These are phyloP conservation scores for Morelia viridis DNA, from an alignment of 2,797 vertebrate genomes.

Conservation along the genomic window DNA sequence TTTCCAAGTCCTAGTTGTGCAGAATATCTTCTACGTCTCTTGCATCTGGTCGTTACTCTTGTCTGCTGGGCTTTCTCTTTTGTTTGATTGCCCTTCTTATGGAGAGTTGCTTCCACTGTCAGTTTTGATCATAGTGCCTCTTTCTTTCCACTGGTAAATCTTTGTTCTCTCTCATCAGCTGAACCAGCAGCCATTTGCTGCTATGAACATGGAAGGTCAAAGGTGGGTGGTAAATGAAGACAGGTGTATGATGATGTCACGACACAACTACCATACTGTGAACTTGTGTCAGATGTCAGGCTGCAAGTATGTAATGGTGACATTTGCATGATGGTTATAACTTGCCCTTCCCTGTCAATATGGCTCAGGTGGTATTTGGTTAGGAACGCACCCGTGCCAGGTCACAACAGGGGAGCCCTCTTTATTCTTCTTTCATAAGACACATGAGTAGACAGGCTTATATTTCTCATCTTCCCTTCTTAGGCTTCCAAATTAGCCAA, in stretches of 20 bases:
- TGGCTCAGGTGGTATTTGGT: not conserved
- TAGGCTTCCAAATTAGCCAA: not conserved
- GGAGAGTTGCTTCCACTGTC: not conserved
- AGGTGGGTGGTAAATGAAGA: not conserved
- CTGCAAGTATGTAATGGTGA: not conserved
- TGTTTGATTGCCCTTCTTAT: not conserved
- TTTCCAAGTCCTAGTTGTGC: not conserved
- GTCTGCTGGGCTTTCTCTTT: not conserved
- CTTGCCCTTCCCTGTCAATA: not conserved
- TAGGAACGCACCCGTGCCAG: not conserved
- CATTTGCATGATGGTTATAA: not conserved
- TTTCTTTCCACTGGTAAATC: not conserved
- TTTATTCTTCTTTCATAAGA: not conserved
- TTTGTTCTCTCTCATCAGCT: not conserved
- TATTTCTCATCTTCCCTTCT: not conserved
- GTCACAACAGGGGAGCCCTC: not conserved
- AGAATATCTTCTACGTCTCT: not conserved
- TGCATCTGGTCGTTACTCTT: not conserved
- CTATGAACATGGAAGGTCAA: not conserved
- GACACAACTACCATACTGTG: not conserved
- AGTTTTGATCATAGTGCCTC: not conserved
- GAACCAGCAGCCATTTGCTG: not conserved
- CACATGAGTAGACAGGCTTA: not conserved
- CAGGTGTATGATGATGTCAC: not conserved
- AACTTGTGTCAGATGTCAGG: not conserved